Evolutionary conservation across 2,113 vertebrate genomes (phyloP).

Genomic region (Thymallus thymallus): DNA sequence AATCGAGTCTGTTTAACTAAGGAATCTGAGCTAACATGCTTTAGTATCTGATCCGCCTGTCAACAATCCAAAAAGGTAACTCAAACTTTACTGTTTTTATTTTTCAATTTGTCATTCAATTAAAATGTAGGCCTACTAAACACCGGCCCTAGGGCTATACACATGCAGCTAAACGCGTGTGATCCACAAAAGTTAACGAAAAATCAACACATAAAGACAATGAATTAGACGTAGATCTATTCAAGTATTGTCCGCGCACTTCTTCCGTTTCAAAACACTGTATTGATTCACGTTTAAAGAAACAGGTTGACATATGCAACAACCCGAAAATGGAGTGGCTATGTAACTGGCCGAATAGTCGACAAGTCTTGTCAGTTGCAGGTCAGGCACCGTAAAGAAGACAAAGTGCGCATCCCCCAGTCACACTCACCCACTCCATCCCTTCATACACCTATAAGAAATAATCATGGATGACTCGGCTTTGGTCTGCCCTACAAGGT

Average conservation of each 20-base stretch:
- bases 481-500: not conserved
- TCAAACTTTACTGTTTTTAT: not conserved
- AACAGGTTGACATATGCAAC: no score
- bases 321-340: no score
- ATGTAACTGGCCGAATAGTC: no score
- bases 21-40: not conserved
- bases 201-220: no score
- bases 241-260: no score
- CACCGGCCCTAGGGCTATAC: not conserved
- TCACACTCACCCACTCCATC: not conserved
- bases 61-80: not conserved
- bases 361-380: no score
- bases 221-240: no score
- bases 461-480: not conserved
- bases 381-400: no score
- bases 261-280: no score
- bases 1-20: constrained; percentile 32
- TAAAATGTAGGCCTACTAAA: not conserved
- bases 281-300: no score
- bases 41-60: not conserved
- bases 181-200: no score
- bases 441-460: not conserved
- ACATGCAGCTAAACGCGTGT: not conserved
- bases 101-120: not conserved
- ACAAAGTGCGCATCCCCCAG: not conserved